A percentile compares a stretch with the other conserved stretches of the same genome.
Conservation (phyloP, 2,888 invertebrate genomes). For the Calliopum simillimum region DNA sequence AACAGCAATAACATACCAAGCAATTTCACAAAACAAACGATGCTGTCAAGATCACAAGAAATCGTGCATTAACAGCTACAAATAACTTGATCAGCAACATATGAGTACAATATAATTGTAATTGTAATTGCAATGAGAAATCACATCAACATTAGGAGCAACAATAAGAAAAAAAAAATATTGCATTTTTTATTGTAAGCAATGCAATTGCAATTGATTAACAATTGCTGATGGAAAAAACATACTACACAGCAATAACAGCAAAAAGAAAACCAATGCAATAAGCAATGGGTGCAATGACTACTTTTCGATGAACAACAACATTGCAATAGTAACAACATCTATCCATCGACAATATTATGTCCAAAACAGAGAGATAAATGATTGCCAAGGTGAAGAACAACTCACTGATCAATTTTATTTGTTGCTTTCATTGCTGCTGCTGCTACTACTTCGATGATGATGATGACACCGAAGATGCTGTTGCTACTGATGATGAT, state of each 20-base stretch:
- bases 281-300: not conserved
- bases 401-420: conserved; percentile 49
- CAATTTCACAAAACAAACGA: not conserved
- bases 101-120: conserved; percentile 24
- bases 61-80: conserved; percentile 29
- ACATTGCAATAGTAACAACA: conserved; percentile 23
- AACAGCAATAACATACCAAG: not conserved
- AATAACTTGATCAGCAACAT: conserved; percentile 31
- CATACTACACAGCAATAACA: conserved; percentile 7
- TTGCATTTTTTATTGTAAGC: conserved; percentile 20
- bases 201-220: conserved; percentile 10
- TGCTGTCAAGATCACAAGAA: conserved; percentile 12
- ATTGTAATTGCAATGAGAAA: conserved; percentile 19
- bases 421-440: conserved; percentile 12
- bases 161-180: conserved; percentile 3
- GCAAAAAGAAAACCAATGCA: conserved; percentile 18
- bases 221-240: conserved; percentile 14
- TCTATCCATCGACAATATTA: conserved; percentile 54
- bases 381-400: conserved; percentile 65
- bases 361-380: conserved; percentile 63
- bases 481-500: conserved; percentile 30
- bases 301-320: not conserved
- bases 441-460: conserved; percentile 22
- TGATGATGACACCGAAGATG: not conserved
- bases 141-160: conserved; percentile 12